These are phyloP conservation scores for Athene cunicularia DNA, from an alignment of 2,113 vertebrate species.

Conservation along the genomic window DNA sequence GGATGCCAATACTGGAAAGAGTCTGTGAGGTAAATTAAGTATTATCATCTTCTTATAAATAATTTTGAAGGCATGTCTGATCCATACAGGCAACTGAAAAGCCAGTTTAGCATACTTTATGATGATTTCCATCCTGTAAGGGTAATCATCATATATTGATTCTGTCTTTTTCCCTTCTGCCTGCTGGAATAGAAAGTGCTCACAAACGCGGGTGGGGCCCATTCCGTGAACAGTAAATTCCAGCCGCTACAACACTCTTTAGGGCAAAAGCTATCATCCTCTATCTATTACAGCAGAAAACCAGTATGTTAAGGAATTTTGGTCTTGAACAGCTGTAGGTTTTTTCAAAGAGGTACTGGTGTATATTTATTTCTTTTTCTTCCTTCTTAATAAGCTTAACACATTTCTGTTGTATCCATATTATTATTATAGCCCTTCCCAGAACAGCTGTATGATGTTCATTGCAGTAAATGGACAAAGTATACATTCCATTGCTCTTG, in stretches of 20 bases:
- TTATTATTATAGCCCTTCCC: not conserved
- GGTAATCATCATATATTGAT: not conserved
- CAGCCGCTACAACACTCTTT: too few relatives aligned
- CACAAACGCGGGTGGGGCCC: not conserved
- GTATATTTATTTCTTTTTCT: not conserved
- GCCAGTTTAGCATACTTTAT: not conserved
- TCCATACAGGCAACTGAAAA: not conserved
- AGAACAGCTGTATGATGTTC: not conserved
- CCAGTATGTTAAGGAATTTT: not conserved
- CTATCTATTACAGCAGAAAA: not conserved
- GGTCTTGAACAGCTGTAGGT: not conserved
- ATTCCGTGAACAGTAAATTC: not conserved
- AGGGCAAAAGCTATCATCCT: not conserved
- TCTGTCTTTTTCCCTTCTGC: not conserved
- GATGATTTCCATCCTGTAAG: not conserved
- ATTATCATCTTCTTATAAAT: not conserved
- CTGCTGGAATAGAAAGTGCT: not conserved
- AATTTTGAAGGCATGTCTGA: not conserved
- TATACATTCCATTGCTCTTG: not conserved
- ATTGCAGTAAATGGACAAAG: not conserved
- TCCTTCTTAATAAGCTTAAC: too few relatives aligned
- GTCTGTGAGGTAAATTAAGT: slow-evolving; percentile 84
- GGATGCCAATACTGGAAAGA: slow-evolving; percentile 89
- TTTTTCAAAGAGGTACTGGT: not conserved
- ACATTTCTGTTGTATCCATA: not conserved